Evolutionary conservation across 2,113 vertebrate species (phyloP), one percentile per base, ranked within the genome.

Genomic region (Lepus europaeus): DNA sequence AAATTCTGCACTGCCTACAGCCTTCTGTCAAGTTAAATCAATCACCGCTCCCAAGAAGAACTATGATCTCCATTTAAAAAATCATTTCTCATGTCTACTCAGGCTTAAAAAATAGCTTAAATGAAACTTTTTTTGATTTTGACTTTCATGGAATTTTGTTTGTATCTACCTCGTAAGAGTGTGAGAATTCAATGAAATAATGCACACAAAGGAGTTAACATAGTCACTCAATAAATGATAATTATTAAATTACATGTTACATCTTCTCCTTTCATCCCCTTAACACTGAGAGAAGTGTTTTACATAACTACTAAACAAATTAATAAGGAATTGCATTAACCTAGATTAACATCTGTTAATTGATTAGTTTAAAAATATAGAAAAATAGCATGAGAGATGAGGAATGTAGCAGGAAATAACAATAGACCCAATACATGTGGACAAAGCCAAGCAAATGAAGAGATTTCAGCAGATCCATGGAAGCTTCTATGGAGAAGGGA

Each of bases 261-360:
- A 82, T 20, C 33, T 80, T 86, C 33, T 79, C 25, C 68, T 74
- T 85, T 95, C 22, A 81, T 82, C 6, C 16, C 2, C 27, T 61
- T 61, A 87, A 6, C 77, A 80, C 7, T 76, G 22, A 93, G 3
- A 16, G 6, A 82, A 85, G 84, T 14, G 33, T 68, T 82, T 92
- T 68, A 56, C 2, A n/a, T 66, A 86, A 73, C 4, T 78, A 88
- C 89, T 53, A 23, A 14, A 69, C 31, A 77, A 94, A 70, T 81
- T 89, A 86, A 27, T 76, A 93, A 92, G 39, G 2, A 91, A 84
- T 81, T 72, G 8, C 87, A 77, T 59, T 73, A 91, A 79, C 2
- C 56, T 90, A 36, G 1, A 83, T 68, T 64, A 84, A 29, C 4
- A 78, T 17, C 31, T 64, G 5, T 49, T 89, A 91, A 79, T 82